Percentiles rank a stretch among this genome's conserved stretches.
Evolutionary conservation across 2,888 invertebrate genomes (phyloP).

Genomic region (Euclidia mi): DNA sequence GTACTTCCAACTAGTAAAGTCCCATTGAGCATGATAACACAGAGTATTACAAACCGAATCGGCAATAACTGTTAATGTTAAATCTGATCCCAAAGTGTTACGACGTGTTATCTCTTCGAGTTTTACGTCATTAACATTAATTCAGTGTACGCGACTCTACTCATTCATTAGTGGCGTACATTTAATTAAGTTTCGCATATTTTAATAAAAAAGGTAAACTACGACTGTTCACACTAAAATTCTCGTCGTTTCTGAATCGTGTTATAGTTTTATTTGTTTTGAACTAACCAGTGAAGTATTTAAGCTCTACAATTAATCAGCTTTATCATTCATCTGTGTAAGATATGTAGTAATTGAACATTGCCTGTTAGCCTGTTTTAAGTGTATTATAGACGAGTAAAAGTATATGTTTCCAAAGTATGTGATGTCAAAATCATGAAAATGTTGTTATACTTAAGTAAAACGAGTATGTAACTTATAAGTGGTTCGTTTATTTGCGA

Average conservation of each 20-base stretch:
- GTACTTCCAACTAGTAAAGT: too few relatives aligned
- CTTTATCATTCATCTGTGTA: too few relatives aligned
- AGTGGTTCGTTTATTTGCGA: too few relatives aligned
- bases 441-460: too few relatives aligned
- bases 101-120: constrained; percentile 40
- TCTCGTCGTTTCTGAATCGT: not conserved
- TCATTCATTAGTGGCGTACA: constrained; percentile 34
- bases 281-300: not conserved
- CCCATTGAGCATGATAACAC: constrained; percentile 38
- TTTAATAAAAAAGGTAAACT: constrained; percentile 1
- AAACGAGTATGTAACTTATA: too few relatives aligned
- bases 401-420: too few relatives aligned
- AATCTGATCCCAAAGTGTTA: constrained; percentile 46
- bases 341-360: too few relatives aligned
- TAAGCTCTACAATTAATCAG: too few relatives aligned
- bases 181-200: constrained; percentile 40
- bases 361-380: too few relatives aligned
- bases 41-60: constrained; percentile 46
- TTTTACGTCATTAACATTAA: constrained; percentile 44
- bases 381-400: too few relatives aligned
- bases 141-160: constrained; percentile 31
- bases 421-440: too few relatives aligned
- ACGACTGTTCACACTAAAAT: not conserved
- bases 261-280: not conserved
- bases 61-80: constrained; percentile 48